Conservation (phyloP, 2,113 vertebrate species). For the Gymnorhina tibicen region DNA sequence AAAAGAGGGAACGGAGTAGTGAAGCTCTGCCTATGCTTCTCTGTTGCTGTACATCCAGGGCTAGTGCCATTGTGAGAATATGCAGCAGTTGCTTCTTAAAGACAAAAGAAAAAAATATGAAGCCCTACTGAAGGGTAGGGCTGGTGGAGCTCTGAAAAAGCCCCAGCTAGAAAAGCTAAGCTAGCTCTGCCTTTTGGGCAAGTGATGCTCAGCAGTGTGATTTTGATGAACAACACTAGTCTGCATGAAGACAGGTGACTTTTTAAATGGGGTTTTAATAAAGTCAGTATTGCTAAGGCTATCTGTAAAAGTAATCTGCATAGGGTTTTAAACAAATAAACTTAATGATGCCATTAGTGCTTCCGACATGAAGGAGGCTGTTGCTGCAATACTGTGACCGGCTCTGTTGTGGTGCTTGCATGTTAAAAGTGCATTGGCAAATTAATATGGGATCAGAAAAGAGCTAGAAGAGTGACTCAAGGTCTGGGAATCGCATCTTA, state of each 20-base stretch:
- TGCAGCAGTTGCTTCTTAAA: not conserved
- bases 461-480: not conserved
- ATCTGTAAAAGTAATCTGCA: conserved; percentile 43
- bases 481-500: conserved; percentile 31
- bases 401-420: conserved; percentile 1
- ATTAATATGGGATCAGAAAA: conserved; percentile 32
- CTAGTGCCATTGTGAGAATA: not conserved
- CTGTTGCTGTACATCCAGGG: not conserved
- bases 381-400: not conserved
- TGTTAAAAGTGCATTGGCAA: not conserved
- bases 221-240: conserved; percentile 34
- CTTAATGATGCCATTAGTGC: conserved; percentile 24
- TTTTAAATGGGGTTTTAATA: conserved; percentile 59
- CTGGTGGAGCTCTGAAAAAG: not conserved
- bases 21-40: not conserved
- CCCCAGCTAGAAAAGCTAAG: not conserved
- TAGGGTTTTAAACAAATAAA: conserved; percentile 36
- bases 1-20: not conserved
- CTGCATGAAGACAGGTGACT: conserved; percentile 7
- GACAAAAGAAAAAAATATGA: not conserved
- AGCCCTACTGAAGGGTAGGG: not conserved
- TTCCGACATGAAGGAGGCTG: not conserved
- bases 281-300: conserved; percentile 29
- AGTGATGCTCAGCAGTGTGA: not conserved
- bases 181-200: not conserved